phyloP scores from a whole-genome alignment of 2,797 vertebrate species.

The Setipinna tenuifilis region DNA sequence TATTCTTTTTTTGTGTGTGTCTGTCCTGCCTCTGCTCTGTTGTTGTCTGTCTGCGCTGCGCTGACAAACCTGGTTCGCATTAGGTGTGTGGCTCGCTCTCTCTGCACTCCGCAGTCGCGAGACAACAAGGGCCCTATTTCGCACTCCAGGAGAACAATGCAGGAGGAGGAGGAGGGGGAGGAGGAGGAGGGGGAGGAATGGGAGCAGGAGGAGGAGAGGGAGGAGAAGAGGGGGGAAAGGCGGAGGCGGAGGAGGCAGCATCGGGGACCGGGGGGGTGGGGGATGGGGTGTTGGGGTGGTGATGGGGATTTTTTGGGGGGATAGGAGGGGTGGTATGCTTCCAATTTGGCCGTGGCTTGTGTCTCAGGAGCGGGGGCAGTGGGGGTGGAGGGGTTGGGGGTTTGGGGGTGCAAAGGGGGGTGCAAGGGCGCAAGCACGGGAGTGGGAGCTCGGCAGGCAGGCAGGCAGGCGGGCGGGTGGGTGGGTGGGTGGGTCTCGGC shows the following conservation, averaged over 20 bases:
- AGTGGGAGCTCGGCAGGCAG: constrained; percentile 26
- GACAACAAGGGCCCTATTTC: constrained; percentile 67
- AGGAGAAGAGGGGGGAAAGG: no score
- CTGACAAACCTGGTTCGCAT: constrained; percentile 68
- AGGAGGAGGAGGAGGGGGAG: constrained; percentile 39
- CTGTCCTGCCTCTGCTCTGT: constrained; percentile 32
- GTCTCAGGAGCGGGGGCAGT: constrained; percentile 46
- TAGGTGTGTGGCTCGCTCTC: constrained; percentile 67
- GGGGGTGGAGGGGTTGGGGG: no score
- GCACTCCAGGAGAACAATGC: constrained; percentile 49
- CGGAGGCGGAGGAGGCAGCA: no score
- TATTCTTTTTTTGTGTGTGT: constrained; percentile 45
- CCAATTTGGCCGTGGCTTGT: constrained; percentile 49
- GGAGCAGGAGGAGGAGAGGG: no score
- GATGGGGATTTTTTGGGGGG: constrained; percentile 32
- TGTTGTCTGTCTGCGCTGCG: constrained; percentile 63
- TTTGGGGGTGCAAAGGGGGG: no score
- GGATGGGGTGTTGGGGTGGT: background rate
- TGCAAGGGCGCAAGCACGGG: background rate
- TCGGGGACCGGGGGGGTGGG: no score
- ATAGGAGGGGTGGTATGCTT: constrained; percentile 52
- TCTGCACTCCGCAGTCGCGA: constrained; percentile 55
- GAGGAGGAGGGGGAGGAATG: background rate
- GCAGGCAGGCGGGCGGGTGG: background rate
- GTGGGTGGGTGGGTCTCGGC: background rate